Evolutionary conservation across 1,140 invertebrate genomes (phyloP), one percentile per base, ranked within the genome.

Genomic region (Macrobrachium rosenbergii): DNA sequence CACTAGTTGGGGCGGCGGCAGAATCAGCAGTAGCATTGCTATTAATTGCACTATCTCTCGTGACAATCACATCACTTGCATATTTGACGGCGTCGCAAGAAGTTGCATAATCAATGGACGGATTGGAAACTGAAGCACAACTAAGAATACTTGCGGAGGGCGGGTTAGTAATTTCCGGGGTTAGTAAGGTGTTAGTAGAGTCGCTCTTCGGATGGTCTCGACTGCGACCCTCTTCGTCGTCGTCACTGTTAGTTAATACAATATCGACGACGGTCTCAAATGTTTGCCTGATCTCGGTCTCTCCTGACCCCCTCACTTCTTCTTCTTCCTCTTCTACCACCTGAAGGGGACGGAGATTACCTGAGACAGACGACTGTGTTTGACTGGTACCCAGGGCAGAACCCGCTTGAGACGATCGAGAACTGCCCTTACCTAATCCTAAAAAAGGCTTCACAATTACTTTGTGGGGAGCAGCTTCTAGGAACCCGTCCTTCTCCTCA

Each of bases 341-440:
- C 5, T 43, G 28, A n/a, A 78, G n/a, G 16, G 75, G 75, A 28
- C 73, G 80, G 73, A 82, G 82, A 16, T 60, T 12, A 67, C 60
- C 72, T 17, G n/a, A 82, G 62, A n/a, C 58, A 64, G 58, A 17
- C 28, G 19, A 59, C 8, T 60, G 23, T 80, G 77, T 87, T n/a
- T 69, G 45, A 79, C 86, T 37, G 63, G 62, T 73, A 69, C 82
- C 80, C 80, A 90, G 89, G 88, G 83, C 87, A 87, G 85, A 62
- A 80, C 87, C 75, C 76, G 78, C 75, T 43, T 85, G 89, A 88
- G 86, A 88, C 82, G 45, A 63, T 58, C 76, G 80, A 85, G 83
- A 75, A 80, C 81, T 88, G 87, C 83, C 88, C 89, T 88, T 90
- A 90, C 89, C 89, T 90, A 88, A 90, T 82, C 87, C 89, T 90